Conservation (phyloP, 1,140 invertebrate species). For the Drosophila subobscura region DNA sequence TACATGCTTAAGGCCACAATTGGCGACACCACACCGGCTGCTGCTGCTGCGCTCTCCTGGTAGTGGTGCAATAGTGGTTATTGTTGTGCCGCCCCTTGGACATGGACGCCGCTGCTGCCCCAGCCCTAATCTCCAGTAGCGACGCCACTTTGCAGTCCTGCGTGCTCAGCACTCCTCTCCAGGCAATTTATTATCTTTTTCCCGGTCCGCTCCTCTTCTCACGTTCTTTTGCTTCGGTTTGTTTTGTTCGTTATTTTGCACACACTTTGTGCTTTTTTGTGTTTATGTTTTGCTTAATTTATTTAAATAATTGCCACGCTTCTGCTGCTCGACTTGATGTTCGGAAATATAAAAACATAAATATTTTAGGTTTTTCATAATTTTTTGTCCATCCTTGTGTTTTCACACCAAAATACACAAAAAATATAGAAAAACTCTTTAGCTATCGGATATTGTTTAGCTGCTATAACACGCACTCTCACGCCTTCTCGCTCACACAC, state of each 20-base stretch:
- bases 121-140: slow-evolving; percentile 72
- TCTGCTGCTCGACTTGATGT: slow-evolving; percentile 18
- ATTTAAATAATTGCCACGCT: slow-evolving; percentile 20
- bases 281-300: slow-evolving; percentile 19
- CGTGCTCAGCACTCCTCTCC: slow-evolving; percentile 61
- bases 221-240: slow-evolving; percentile 31
- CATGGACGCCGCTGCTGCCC: slow-evolving; percentile 80
- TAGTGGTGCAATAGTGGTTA: slow-evolving; percentile 40
- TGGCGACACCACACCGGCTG: slow-evolving; percentile 80
- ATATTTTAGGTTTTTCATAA: slow-evolving; percentile 32
- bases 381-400: slow-evolving; percentile 63
- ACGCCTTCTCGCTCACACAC: slow-evolving; percentile 56
- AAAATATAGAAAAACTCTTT: slow-evolving; percentile 71
- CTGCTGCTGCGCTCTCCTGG: slow-evolving; percentile 62
- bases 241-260: slow-evolving; percentile 61
- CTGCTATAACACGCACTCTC: slow-evolving; percentile 38
- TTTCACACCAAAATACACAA: slow-evolving; percentile 72
- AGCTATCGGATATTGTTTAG: slow-evolving; percentile 42
- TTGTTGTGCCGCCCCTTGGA: slow-evolving; percentile 48
- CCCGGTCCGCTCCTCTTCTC: slow-evolving; percentile 28
- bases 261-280: slow-evolving; percentile 53
- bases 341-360: background rate
- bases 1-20: slow-evolving; percentile 83
- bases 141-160: slow-evolving; percentile 78
- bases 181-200: slow-evolving; percentile 63